Evolutionary conservation across 2,888 invertebrate genomes (phyloP).

Genomic region (Opisthograptis luteolata): DNA sequence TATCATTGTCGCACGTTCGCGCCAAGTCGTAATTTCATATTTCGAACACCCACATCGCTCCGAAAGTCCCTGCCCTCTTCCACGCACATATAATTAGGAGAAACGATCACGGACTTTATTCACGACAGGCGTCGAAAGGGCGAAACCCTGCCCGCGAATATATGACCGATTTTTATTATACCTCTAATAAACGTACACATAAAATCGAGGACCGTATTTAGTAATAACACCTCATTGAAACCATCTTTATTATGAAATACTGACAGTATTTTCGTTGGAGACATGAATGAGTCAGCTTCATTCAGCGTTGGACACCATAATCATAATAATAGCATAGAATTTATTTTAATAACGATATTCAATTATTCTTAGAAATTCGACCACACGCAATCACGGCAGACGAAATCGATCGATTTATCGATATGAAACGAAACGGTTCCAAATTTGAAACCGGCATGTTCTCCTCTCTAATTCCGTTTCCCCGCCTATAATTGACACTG

Average conservation of each 20-base stretch:
- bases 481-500: constrained; percentile 83
- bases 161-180: constrained; percentile 74
- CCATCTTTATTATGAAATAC: constrained; percentile 71
- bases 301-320: constrained; percentile 60
- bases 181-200: constrained; percentile 73
- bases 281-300: constrained; percentile 68
- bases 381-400: constrained; percentile 77
- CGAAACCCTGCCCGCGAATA: constrained; percentile 70
- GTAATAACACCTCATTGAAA: constrained; percentile 39
- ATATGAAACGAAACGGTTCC: constrained; percentile 81
- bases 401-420: constrained; percentile 81
- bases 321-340: constrained; percentile 74
- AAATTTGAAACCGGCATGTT: constrained; percentile 79
- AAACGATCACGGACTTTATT: constrained; percentile 76
- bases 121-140: constrained; percentile 82
- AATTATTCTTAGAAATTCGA: constrained; percentile 80
- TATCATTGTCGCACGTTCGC: constrained; percentile 75
- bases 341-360: constrained; percentile 76
- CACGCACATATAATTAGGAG: constrained; percentile 78
- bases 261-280: constrained; percentile 60
- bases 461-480: constrained; percentile 81
- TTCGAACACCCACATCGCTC: constrained; percentile 81
- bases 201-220: constrained; percentile 56
- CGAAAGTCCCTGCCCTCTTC: constrained; percentile 60
- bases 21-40: constrained; percentile 77